A percentile compares a stretch with the other conserved stretches of the same genome.
Evolutionary conservation across 2,888 invertebrate species (phyloP).

Genomic region (Scaptomyza parva): DNA sequence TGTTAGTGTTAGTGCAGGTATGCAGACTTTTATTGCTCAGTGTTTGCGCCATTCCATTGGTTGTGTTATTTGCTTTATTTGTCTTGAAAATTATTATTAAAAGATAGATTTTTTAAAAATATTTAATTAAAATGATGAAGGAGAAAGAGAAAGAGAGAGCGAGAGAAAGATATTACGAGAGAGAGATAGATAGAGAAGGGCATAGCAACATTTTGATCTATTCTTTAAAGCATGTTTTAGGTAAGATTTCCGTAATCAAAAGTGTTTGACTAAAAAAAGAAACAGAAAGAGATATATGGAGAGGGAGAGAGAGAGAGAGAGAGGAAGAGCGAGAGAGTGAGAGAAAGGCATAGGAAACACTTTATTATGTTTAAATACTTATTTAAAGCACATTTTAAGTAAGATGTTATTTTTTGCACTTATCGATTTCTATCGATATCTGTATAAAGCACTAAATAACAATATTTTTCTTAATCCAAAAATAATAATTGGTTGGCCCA

Average conservation of each 20-base stretch:
- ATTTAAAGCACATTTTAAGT: too few relatives aligned
- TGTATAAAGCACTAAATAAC: neutral
- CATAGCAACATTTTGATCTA: too few relatives aligned
- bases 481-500: neutral
- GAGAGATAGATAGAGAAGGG: neutral
- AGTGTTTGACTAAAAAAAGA: too few relatives aligned
- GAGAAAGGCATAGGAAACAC: too few relatives aligned
- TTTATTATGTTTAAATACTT: too few relatives aligned
- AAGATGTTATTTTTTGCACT: too few relatives aligned
- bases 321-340: neutral
- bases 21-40: conserved; percentile 42
- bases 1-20: conserved; percentile 3
- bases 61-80: neutral
- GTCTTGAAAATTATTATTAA: conserved; percentile 1
- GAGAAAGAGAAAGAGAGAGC: neutral
- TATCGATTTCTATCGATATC: neutral
- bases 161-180: too few relatives aligned
- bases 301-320: neutral
- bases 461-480: neutral
- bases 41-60: neutral
- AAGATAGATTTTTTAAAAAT: conserved; percentile 16
- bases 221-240: too few relatives aligned
- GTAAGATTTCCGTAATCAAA: too few relatives aligned
- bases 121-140: neutral
- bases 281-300: too few relatives aligned